A percentile compares a stretch with the other conserved stretches of the same genome.
phyloP scores from a whole-genome alignment of 2,888 invertebrate species.

The Lacanobia wlatinum region DNA sequence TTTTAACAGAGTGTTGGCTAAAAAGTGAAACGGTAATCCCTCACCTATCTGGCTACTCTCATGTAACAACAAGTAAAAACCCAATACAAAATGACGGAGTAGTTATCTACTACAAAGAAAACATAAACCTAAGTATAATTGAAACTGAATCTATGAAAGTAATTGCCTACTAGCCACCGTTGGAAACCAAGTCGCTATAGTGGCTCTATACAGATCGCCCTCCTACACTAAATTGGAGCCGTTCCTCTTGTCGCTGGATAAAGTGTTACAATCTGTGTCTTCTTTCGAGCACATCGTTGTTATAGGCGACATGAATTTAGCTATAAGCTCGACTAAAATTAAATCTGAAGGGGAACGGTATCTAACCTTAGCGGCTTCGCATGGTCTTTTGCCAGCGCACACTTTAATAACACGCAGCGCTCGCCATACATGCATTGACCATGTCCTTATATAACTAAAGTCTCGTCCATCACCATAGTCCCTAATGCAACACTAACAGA shows the following conservation, averaged over 20 bases:
- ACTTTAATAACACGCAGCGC: constrained; percentile 6
- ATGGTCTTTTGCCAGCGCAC: not conserved
- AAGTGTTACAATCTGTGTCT: not conserved
- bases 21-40: too few relatives aligned
- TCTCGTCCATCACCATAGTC: not conserved
- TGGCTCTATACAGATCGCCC: too few relatives aligned
- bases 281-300: constrained; percentile 3
- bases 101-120: too few relatives aligned
- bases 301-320: constrained; percentile 10
- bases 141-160: too few relatives aligned
- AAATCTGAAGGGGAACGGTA: not conserved
- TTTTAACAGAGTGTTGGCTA: too few relatives aligned
- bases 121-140: too few relatives aligned
- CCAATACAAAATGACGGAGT: too few relatives aligned
- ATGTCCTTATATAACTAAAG: constrained; percentile 2
- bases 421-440: constrained; percentile 5
- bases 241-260: not conserved
- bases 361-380: constrained; percentile 1
- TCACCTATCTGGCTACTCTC: too few relatives aligned
- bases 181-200: too few relatives aligned
- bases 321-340: not conserved
- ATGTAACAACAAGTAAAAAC: too few relatives aligned
- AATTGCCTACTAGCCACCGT: too few relatives aligned
- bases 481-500: constrained; percentile 12
- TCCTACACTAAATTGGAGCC: too few relatives aligned